These are phyloP conservation scores for Hylia prasina DNA, from an alignment of 2,113 vertebrate genomes.

Conservation along the genomic window DNA sequence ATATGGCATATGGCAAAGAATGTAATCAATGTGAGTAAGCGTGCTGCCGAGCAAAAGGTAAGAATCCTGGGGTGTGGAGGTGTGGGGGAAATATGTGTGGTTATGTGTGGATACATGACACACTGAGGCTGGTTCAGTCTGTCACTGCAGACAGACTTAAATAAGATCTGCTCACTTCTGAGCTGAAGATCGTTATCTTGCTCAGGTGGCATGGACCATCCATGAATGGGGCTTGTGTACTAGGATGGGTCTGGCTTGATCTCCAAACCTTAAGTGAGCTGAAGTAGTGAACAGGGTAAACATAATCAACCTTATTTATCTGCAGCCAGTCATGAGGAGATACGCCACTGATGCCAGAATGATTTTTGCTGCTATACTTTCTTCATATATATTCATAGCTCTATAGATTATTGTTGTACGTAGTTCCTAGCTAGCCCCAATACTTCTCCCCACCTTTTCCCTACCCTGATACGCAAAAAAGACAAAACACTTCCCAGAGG, in stretches of 20 bases:
- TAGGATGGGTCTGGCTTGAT: neutral
- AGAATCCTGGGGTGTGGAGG: neutral
- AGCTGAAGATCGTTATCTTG: neutral
- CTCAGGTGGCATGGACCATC: neutral
- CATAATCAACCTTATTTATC: neutral
- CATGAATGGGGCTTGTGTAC: neutral
- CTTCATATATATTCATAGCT: neutral
- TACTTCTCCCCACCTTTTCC: neutral
- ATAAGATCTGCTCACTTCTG: neutral
- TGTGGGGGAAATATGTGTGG: neutral
- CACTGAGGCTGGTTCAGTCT: neutral
- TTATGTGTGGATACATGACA: fast-evolving
- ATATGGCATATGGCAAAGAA: constrained; percentile 88
- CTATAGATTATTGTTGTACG: neutral
- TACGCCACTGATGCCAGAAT: constrained; percentile 54
- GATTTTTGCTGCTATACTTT: neutral
- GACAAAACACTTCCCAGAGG: neutral
- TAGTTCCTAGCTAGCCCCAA: neutral
- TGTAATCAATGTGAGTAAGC: constrained; percentile 74
- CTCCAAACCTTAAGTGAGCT: neutral
- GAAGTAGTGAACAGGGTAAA: neutral
- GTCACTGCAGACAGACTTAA: neutral
- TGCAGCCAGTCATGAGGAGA: constrained; percentile 82
- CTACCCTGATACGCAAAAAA: neutral
- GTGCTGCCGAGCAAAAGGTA: constrained; percentile 76